Evolutionary conservation across 2,113 vertebrate genomes (phyloP), one percentile per base, ranked within the genome.

Genomic region (Myotis lucifugus): DNA sequence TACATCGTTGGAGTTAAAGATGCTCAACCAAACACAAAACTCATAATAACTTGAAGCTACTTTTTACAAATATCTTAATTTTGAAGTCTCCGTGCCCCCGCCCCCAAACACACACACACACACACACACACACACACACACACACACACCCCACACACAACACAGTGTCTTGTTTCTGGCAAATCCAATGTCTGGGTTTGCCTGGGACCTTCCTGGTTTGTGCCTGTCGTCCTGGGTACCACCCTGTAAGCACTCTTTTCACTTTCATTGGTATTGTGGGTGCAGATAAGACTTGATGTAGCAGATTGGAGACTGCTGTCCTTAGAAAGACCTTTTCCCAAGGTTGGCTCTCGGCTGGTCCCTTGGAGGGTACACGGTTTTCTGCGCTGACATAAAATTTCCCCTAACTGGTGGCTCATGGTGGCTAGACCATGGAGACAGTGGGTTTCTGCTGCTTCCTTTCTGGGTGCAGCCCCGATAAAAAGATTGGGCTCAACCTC

Each of bases 401-500:
- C 1, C 18, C 19, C 6, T 54, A 19, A 0, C n/a, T 70, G 2
- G 9, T 6, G 23, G 19, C n/a, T 89, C 8, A 13, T 42, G 37
- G 25, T 27, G 59, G 13, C 18, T 4, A n/a, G 12, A 17, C n/a
- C 5, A 1, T 40, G 40, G 15, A 37, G 56, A 72, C 59, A 11
- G 14, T 9, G 0, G 29, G 0, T 12, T 37, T 40, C 14, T 46
- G 40, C 13, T 42, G 14, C 1, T 29, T 93, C 61, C 66, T 42
- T 61, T 37, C 14, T 87, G 23, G 14, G 29, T 32, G 73, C 1
- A 34, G 19, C 1, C 23, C 6, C 67, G 54, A 6, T 1, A 10
- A 46, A 64, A 25, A n/a, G 1, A 11, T 27, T 13, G 17, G 64
- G 0, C 23, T 11, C 0, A 8, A 18, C 15, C 1, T 0, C 34